Conservation (phyloP, 2,113 vertebrate genomes). For the Myiagra hebetior region DNA sequence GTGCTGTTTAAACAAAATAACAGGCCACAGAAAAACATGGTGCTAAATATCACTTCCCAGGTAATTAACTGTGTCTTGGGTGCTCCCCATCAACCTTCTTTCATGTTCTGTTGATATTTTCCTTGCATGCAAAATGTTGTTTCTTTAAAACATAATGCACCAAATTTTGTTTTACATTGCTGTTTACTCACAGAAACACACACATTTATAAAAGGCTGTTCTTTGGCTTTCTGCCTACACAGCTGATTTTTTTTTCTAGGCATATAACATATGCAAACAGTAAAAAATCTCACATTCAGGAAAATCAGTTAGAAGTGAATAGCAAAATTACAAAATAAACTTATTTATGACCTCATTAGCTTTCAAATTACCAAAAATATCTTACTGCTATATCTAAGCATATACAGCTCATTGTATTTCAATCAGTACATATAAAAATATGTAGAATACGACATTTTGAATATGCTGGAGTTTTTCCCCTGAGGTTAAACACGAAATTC, state of each 20-base stretch:
- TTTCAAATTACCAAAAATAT: not conserved
- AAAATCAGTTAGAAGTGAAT: not conserved
- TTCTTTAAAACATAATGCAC: not conserved
- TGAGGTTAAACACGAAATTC: not conserved
- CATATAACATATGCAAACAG: not conserved
- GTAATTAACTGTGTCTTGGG: not conserved
- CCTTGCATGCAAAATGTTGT: not conserved
- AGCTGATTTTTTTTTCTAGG: not conserved
- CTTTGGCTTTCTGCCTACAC: not conserved
- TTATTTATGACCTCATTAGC: not conserved
- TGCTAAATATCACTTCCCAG: not conserved
- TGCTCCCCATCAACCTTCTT: not conserved
- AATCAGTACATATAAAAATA: not conserved
- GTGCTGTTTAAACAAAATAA: not conserved
- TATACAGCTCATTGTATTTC: not conserved
- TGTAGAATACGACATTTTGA: not conserved
- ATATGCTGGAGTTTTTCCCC: not conserved
- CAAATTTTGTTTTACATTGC: not conserved
- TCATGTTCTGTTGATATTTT: not conserved
- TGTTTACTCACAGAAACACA: not conserved
- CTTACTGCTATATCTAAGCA: not conserved
- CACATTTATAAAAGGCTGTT: not conserved
- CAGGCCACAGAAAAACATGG: not conserved
- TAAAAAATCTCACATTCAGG: not conserved
- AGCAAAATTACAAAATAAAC: not conserved